These are phyloP conservation scores for Epinephelus cyanopodus DNA, from an alignment of 2,113 vertebrate genomes.

Conservation along the genomic window DNA sequence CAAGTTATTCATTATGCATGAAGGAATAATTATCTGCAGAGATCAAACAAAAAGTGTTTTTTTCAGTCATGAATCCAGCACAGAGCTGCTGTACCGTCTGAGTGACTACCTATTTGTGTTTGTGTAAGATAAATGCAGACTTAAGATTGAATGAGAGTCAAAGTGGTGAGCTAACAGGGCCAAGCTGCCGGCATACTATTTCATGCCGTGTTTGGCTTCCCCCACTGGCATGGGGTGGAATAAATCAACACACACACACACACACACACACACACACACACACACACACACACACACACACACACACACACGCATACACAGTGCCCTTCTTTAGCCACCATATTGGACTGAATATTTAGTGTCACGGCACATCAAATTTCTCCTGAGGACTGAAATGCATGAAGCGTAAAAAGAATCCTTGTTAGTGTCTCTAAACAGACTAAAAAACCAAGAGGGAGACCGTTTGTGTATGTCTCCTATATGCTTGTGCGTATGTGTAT, in stretches of 20 bases:
- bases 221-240: slow-evolving; percentile 33
- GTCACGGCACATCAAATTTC: slow-evolving; percentile 58
- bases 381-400: slow-evolving; percentile 48
- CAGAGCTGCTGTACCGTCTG: background rate
- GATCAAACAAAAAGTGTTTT: slow-evolving; percentile 29
- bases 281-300: slow-evolving; percentile 8
- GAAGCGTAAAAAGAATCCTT: slow-evolving; percentile 61
- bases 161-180: slow-evolving; percentile 24
- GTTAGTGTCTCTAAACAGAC: slow-evolving; percentile 52
- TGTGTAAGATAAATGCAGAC: slow-evolving; percentile 24
- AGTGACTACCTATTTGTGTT: slow-evolving; percentile 24
- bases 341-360: slow-evolving; percentile 66
- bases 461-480: background rate
- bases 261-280: background rate
- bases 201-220: slow-evolving; percentile 49
- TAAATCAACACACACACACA: slow-evolving; percentile 36
- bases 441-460: slow-evolving; percentile 18
- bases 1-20: slow-evolving; percentile 23
- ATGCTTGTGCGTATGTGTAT: background rate
- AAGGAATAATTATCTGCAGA: slow-evolving; percentile 3
- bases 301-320: slow-evolving; percentile 5
- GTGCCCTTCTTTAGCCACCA: slow-evolving; percentile 35
- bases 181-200: slow-evolving; percentile 39
- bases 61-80: background rate
- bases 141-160: slow-evolving; percentile 43